Evolutionary conservation across 2,888 invertebrate species (phyloP).

Genomic region (Cenopis cana): DNA sequence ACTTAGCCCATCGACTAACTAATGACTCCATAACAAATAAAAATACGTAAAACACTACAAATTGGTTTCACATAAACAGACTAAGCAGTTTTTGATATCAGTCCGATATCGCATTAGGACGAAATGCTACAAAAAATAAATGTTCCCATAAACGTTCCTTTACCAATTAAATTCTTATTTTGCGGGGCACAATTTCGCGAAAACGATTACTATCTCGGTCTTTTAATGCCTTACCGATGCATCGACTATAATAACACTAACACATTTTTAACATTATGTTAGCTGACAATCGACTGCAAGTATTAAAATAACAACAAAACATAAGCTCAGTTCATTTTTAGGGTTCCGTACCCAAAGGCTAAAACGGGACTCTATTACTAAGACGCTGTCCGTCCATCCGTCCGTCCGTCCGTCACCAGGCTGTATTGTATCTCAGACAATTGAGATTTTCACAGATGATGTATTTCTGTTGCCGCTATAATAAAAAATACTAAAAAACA

Average conservation of each 20-base stretch:
- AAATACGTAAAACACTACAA: conserved; percentile 47
- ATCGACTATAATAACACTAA: conserved; percentile 27
- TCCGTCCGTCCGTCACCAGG: too few relatives aligned
- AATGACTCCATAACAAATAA: conserved; percentile 46
- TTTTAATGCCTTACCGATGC: conserved; percentile 35
- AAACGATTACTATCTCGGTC: conserved; percentile 38
- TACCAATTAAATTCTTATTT: conserved; percentile 43
- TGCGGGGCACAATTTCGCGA: conserved; percentile 24
- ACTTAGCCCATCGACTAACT: not conserved
- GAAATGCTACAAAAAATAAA: conserved; percentile 49
- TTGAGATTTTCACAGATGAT: too few relatives aligned
- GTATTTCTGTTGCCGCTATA: too few relatives aligned
- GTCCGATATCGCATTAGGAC: conserved; percentile 52
- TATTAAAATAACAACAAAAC: not conserved
- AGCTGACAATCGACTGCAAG: conserved; percentile 9
- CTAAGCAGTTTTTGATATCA: conserved; percentile 58
- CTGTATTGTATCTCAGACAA: too few relatives aligned
- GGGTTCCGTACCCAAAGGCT: too few relatives aligned
- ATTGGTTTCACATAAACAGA: conserved; percentile 54
- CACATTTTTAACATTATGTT: conserved; percentile 30
- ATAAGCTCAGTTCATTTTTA: too few relatives aligned
- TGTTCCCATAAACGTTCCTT: conserved; percentile 37
- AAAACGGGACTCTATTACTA: too few relatives aligned
- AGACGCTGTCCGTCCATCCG: too few relatives aligned
- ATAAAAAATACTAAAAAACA: too few relatives aligned